These are phyloP conservation scores for Brachionus rotundiformis DNA, from an alignment of 1,140 invertebrate genomes.

Conservation along the genomic window DNA sequence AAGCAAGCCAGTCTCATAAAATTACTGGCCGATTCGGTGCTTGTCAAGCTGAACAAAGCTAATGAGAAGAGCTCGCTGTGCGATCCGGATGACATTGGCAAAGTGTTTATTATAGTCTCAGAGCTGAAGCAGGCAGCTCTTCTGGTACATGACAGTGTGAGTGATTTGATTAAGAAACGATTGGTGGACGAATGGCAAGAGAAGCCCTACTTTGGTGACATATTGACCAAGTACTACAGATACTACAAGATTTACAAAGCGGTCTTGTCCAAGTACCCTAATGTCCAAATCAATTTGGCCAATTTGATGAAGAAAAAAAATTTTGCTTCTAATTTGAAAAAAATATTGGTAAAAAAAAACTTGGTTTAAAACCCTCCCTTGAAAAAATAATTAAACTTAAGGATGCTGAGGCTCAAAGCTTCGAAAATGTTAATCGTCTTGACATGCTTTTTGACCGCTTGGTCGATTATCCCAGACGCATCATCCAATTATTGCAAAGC, in stretches of 20 bases:
- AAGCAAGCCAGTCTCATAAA: constrained; percentile 33
- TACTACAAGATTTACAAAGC: constrained; percentile 41
- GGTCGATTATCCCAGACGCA: constrained; percentile 43
- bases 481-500: constrained; percentile 37
- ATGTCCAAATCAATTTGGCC: not conserved
- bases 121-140: constrained; percentile 24
- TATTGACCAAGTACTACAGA: constrained; percentile 23
- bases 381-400: not conserved
- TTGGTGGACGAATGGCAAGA: not conserved
- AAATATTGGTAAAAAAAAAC: constrained; percentile 32
- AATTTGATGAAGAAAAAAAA: constrained; percentile 44
- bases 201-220: constrained; percentile 45
- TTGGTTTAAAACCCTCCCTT: not conserved
- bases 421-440: constrained; percentile 31
- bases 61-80: not conserved
- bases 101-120: constrained; percentile 15
- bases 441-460: constrained; percentile 45
- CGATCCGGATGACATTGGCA: constrained; percentile 18
- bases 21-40: not conserved
- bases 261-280: constrained; percentile 1
- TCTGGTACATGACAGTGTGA: not conserved
- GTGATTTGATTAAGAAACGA: not conserved
- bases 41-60: constrained; percentile 3
- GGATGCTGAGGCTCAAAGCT: not conserved
- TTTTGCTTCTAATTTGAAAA: constrained; percentile 17